Evolutionary conservation across 2,888 invertebrate genomes (phyloP).

Genomic region (Oscheius onirici): DNA sequence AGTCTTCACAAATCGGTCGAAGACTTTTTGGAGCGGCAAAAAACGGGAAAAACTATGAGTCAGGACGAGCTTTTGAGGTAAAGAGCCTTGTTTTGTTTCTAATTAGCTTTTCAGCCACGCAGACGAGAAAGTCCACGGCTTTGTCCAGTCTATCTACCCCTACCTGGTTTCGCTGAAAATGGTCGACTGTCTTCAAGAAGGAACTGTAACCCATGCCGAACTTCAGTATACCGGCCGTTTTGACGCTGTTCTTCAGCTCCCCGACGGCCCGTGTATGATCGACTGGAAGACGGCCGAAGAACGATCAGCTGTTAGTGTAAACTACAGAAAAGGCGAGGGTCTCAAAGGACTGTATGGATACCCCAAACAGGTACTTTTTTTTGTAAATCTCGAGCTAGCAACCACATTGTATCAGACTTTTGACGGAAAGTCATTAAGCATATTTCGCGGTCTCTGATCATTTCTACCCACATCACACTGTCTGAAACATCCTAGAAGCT

Average conservation of each 20-base stretch:
- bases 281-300: constrained; percentile 17
- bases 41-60: background rate
- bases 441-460: no score
- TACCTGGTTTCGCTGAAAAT: background rate
- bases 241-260: constrained; percentile 13
- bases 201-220: background rate
- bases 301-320: background rate
- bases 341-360: constrained; percentile 18
- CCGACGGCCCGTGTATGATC: constrained; percentile 8
- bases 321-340: background rate
- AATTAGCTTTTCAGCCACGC: background rate
- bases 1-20: background rate
- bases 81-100: background rate
- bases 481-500: no score
- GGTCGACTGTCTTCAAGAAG: background rate
- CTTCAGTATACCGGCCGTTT: constrained; percentile 8
- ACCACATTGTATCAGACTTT: no score
- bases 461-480: no score
- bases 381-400: no score
- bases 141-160: constrained; percentile 1
- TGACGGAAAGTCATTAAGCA: no score
- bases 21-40: background rate
- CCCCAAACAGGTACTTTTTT: constrained; percentile 8
- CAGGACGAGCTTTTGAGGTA: constrained; percentile 1
- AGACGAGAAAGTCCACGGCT: constrained; percentile 5